Conservation (phyloP, 2,797 vertebrate genomes). For the Poeciliopsis presidionis region DNA sequence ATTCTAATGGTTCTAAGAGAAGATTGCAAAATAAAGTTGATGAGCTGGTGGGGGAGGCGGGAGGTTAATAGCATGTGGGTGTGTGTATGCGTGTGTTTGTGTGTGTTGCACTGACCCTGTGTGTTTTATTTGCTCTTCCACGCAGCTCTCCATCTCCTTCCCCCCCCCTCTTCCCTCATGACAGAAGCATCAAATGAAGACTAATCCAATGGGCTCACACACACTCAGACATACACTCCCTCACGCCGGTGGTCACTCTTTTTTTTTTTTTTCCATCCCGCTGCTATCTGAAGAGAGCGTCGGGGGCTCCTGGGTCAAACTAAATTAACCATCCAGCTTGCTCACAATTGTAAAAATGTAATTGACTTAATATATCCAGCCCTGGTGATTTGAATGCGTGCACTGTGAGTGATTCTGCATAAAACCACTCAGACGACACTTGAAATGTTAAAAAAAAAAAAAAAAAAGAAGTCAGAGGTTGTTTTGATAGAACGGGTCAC, state of each 20-base stretch:
- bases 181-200: constrained; percentile 87
- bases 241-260: constrained; percentile 70
- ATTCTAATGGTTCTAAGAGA: constrained; percentile 99
- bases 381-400: constrained; percentile 61
- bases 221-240: constrained; percentile 81
- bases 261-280: constrained; percentile 53
- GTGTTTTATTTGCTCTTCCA: constrained; percentile 79
- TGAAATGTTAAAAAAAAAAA: constrained; percentile 26
- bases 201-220: constrained; percentile 84
- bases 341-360: constrained; percentile 78
- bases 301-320: constrained; percentile 70
- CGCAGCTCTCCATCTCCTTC: constrained; percentile 79
- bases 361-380: constrained; percentile 74
- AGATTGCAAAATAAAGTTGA: constrained; percentile 99
- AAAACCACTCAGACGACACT: constrained; percentile 50
- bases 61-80: constrained; percentile 95
- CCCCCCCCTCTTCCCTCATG: constrained; percentile 80
- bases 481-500: constrained; percentile 24
- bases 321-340: constrained; percentile 73
- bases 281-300: constrained; percentile 69
- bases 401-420: constrained; percentile 48
- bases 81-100: constrained; percentile 72
- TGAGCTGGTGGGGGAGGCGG: constrained; percentile 92
- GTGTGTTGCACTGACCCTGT: constrained; percentile 71
- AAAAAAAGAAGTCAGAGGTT: constrained; percentile 12